These are phyloP conservation scores for Percina caprodes DNA, from an alignment of 2,113 vertebrate species.

Conservation along the genomic window DNA sequence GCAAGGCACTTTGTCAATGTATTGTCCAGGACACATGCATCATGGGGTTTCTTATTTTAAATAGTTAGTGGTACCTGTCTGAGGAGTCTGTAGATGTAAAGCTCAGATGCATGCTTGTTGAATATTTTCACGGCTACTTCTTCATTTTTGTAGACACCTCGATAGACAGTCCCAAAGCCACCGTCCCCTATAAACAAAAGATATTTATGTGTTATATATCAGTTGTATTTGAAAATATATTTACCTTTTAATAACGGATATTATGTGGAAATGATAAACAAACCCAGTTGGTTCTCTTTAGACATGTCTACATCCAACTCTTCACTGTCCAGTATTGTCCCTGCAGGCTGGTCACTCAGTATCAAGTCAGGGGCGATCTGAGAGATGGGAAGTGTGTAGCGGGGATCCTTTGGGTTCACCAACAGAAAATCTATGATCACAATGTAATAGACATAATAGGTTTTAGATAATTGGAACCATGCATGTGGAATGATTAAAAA, in stretches of 20 bases:
- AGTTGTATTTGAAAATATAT: too few relatives aligned
- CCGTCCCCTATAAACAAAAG: constrained; percentile 87
- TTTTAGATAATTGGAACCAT: background rate
- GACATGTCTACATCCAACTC: constrained; percentile 90
- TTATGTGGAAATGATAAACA: background rate
- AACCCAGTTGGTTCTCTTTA: constrained; percentile 91
- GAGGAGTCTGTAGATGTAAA: constrained; percentile 88
- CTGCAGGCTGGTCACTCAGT: constrained; percentile 91
- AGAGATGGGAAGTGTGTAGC: constrained; percentile 88
- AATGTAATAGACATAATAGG: background rate
- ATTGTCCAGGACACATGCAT: background rate
- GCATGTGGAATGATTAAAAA: background rate
- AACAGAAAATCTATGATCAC: constrained; percentile 88
- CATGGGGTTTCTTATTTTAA: background rate
- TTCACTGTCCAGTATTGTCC: constrained; percentile 89
- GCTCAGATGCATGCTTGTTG: constrained; percentile 93
- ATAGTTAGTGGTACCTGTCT: constrained; percentile 87
- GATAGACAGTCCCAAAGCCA: constrained; percentile 97
- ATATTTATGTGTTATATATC: background rate
- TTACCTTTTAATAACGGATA: background rate
- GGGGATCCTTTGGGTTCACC: constrained; percentile 86
- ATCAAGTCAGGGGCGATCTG: constrained; percentile 95
- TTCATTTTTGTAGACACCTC: constrained; percentile 91
- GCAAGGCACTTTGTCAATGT: too few relatives aligned
- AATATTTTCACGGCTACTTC: constrained; percentile 98